phyloP scores from a whole-genome alignment of 2,797 vertebrate species.

The Cryptoblepharus egeriae region DNA sequence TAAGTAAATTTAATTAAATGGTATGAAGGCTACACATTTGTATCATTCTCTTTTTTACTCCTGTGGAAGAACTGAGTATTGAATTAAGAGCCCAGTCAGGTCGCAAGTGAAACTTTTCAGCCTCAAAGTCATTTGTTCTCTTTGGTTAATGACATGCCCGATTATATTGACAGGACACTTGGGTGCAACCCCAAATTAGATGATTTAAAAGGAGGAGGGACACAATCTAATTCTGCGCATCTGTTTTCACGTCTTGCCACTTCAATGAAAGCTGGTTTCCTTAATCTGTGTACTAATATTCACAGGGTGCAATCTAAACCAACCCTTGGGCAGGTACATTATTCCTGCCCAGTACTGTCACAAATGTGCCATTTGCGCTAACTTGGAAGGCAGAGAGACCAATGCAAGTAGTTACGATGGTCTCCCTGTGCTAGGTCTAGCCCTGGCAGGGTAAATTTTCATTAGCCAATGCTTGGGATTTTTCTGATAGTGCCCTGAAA shows the following conservation, averaged over 20 bases:
- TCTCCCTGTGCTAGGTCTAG: too few relatives aligned
- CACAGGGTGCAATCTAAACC: too few relatives aligned
- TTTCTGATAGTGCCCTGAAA: too few relatives aligned
- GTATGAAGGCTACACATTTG: slow-evolving; percentile 32
- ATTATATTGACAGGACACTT: slow-evolving; percentile 24
- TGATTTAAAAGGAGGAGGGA: slow-evolving; percentile 17
- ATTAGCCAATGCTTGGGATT: too few relatives aligned
- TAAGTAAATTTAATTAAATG: slow-evolving; percentile 49
- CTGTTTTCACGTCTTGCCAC: slow-evolving; percentile 7
- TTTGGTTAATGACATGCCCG: slow-evolving; percentile 23
- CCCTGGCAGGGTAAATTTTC: too few relatives aligned
- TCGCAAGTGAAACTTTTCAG: slow-evolving; percentile 20
- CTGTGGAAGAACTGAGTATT: slow-evolving; percentile 5
- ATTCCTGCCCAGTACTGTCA: too few relatives aligned
- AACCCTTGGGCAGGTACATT: too few relatives aligned
- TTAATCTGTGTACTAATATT: too few relatives aligned
- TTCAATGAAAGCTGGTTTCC: background rate
- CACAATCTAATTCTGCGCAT: slow-evolving; percentile 16
- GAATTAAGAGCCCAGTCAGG: slow-evolving; percentile 21
- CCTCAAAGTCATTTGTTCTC: background rate
- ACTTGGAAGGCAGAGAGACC: too few relatives aligned
- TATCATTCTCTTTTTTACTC: background rate
- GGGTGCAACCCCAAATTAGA: slow-evolving; percentile 32
- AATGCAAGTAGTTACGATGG: too few relatives aligned
- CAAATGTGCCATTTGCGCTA: too few relatives aligned